Evolutionary conservation across 2,113 vertebrate species (phyloP).

Genomic region (Aphelocoma coerulescens): DNA sequence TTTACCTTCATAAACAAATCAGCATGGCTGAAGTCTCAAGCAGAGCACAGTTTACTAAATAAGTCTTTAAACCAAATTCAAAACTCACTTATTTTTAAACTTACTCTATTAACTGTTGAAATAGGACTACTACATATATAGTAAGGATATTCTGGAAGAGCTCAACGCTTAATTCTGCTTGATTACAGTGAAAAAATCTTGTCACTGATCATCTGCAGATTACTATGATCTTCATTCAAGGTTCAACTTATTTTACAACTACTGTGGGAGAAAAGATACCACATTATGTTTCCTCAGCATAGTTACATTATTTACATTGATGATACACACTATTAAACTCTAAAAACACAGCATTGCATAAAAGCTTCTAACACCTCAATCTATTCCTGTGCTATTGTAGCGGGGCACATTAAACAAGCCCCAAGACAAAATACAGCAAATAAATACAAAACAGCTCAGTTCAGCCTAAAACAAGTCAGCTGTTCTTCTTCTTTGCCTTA

Average conservation of each 20-base stretch:
- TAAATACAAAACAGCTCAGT: neutral
- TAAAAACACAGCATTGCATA: neutral
- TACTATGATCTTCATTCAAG: neutral
- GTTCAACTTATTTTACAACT: neutral
- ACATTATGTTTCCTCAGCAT: neutral
- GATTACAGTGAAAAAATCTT: neutral
- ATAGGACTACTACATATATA: neutral
- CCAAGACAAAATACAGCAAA: neutral
- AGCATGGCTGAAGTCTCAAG: neutral
- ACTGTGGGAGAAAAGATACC: neutral
- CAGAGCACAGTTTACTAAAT: neutral
- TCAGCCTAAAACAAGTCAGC: neutral
- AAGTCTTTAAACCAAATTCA: neutral
- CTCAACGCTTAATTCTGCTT: neutral
- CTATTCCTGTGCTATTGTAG: neutral
- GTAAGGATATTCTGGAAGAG: neutral
- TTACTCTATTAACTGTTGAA: neutral
- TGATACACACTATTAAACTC: neutral
- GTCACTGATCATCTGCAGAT: neutral
- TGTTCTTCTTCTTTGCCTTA: neutral
- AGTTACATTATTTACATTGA: neutral
- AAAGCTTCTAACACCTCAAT: neutral
- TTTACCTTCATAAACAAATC: slow-evolving; percentile 23
- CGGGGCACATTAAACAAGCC: neutral
- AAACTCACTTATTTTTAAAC: neutral